A percentile compares a stretch with the other conserved stretches of the same genome.
Conservation (phyloP, 2,888 invertebrate genomes). For the Ectemnius lituratus region DNA sequence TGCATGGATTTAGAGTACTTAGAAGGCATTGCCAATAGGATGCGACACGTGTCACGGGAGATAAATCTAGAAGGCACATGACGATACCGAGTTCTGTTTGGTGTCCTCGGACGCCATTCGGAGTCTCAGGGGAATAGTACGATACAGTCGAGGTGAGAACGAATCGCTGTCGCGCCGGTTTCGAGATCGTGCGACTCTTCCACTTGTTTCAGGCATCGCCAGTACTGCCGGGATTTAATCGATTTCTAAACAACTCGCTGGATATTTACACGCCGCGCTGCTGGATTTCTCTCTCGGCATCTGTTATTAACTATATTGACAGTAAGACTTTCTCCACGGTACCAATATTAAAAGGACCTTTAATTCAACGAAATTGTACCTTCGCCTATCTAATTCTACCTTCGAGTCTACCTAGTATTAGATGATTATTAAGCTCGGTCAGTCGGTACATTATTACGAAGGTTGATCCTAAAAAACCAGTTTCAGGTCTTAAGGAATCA, state of each 20-base stretch:
- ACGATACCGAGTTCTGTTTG: not conserved
- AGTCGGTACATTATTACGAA: too few relatives aligned
- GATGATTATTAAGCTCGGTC: too few relatives aligned
- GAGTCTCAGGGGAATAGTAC: not conserved
- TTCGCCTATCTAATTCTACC: not conserved
- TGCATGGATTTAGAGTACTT: not conserved
- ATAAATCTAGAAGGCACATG: not conserved
- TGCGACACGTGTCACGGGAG: not conserved
- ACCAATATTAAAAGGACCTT: not conserved
- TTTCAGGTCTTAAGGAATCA: too few relatives aligned
- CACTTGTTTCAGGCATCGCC: not conserved
- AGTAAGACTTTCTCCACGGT: not conserved
- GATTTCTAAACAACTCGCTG: slow-evolving; percentile 1
- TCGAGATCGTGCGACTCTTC: not conserved
- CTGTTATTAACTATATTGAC: slow-evolving; percentile 3
- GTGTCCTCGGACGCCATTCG: not conserved
- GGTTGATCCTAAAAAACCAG: too few relatives aligned
- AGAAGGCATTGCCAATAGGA: not conserved
- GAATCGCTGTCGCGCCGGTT: not conserved
- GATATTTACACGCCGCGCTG: not conserved
- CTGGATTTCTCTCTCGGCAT: not conserved
- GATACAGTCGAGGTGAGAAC: not conserved
- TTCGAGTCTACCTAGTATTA: not conserved
- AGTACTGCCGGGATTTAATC: not conserved
- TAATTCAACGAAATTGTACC: not conserved